A percentile compares a stretch with the other conserved stretches of the same genome.
phyloP scores from a whole-genome alignment of 1,140 invertebrate genomes.

The Muscidifurax raptorellus region DNA sequence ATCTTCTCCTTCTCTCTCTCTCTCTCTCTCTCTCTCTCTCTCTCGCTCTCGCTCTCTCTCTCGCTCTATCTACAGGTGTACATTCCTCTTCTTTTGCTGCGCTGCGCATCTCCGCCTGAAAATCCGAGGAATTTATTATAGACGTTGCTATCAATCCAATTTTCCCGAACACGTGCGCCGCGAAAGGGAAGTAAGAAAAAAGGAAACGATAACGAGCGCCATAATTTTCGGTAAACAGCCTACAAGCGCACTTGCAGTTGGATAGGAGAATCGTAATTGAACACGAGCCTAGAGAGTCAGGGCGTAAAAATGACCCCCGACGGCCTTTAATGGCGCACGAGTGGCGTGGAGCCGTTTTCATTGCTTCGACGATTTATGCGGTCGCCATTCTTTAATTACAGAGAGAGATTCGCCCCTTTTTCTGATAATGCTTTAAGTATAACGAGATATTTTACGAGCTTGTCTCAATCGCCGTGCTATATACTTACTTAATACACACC shows the following conservation, averaged over 20 bases:
- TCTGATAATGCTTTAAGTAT: background rate
- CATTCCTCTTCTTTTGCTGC: too few relatives aligned
- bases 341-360: background rate
- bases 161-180: background rate
- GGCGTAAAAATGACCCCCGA: too few relatives aligned
- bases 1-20: background rate
- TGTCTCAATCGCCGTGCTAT: background rate
- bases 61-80: background rate
- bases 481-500: too few relatives aligned
- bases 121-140: background rate
- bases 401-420: background rate
- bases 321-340: too few relatives aligned
- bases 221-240: background rate
- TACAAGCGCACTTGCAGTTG: background rate
- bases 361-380: background rate
- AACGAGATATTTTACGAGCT: constrained; percentile 25
- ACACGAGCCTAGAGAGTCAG: too few relatives aligned
- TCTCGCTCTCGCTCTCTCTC: background rate
- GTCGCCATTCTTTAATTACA: constrained; percentile 10
- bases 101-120: background rate
- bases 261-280: too few relatives aligned
- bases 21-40: background rate
- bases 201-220: background rate
- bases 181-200: background rate
- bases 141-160: background rate